phyloP scores from a whole-genome alignment of 2,888 invertebrate genomes.

The Rhamphomyia laevipes region DNA sequence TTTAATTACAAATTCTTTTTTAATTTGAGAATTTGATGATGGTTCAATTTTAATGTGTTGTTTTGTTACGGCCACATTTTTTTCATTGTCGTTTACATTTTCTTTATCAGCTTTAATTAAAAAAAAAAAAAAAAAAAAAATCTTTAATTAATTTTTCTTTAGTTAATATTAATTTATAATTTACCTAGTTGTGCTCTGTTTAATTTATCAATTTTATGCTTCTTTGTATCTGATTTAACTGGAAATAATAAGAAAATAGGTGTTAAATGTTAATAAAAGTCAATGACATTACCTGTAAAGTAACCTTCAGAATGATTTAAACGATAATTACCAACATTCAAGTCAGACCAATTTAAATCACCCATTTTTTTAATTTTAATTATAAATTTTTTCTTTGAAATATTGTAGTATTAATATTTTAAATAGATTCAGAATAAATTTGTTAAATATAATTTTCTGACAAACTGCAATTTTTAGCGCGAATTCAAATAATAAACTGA shows the following conservation, averaged over 20 bases:
- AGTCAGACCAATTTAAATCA: slow-evolving; percentile 28
- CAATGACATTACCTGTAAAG: slow-evolving; percentile 24
- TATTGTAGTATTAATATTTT: no score
- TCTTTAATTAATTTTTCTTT: neutral
- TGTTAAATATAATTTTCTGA: no score
- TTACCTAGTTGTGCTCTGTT: neutral
- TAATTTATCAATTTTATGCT: slow-evolving; percentile 18
- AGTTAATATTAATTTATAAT: neutral
- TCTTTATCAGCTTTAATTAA: no score
- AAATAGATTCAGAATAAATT: no score
- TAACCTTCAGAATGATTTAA: slow-evolving; percentile 28
- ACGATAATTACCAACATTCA: slow-evolving; percentile 25
- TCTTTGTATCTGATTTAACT: slow-evolving; percentile 15
- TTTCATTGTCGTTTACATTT: neutral
- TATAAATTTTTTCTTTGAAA: no score
- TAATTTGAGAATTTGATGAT: neutral
- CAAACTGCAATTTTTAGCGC: no score
- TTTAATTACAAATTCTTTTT: no score
- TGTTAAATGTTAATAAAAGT: slow-evolving; percentile 5
- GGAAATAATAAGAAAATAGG: slow-evolving; percentile 7
- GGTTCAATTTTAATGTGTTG: neutral
- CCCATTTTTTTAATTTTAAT: neutral
- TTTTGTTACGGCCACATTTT: neutral
- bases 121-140: no score
- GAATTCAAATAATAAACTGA: no score